These are phyloP conservation scores for Hippolais icterina DNA, from an alignment of 2,113 vertebrate genomes.

Conservation along the genomic window DNA sequence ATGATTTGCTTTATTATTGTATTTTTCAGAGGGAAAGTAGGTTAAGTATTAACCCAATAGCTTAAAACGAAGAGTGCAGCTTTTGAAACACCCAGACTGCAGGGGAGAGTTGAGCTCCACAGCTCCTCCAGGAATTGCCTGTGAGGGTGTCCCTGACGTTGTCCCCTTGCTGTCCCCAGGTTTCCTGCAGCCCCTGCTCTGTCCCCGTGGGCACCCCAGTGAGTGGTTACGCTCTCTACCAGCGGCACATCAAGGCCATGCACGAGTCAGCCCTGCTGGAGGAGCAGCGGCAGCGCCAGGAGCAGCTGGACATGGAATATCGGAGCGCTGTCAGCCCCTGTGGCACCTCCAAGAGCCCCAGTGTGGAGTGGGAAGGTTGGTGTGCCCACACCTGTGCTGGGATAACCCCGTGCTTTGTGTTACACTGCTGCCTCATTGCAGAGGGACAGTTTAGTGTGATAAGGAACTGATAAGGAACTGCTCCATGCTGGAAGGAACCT, in stretches of 20 bases:
- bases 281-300: slow-evolving; percentile 90
- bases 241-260: slow-evolving; percentile 93
- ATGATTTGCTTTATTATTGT: background rate
- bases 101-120: background rate
- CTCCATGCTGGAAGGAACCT: background rate
- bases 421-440: background rate
- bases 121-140: background rate
- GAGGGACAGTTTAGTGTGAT: background rate
- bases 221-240: slow-evolving; percentile 89
- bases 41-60: background rate
- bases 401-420: background rate
- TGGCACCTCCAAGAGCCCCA: slow-evolving; percentile 84
- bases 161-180: slow-evolving; percentile 50
- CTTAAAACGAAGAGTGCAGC: background rate
- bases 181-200: slow-evolving; percentile 80
- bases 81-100: background rate
- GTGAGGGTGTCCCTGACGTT: background rate
- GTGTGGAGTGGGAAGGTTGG: slow-evolving; percentile 89
- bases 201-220: slow-evolving; percentile 80
- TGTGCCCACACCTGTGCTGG: background rate
- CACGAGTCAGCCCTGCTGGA: slow-evolving; percentile 91
- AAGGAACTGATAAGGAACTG: background rate
- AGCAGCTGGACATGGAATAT: slow-evolving; percentile 86
- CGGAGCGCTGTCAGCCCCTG: slow-evolving; percentile 76
- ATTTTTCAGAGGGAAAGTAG: background rate